phyloP scores from a whole-genome alignment of 2,113 vertebrate genomes.

The Tretioscincus oriximinensis region DNA sequence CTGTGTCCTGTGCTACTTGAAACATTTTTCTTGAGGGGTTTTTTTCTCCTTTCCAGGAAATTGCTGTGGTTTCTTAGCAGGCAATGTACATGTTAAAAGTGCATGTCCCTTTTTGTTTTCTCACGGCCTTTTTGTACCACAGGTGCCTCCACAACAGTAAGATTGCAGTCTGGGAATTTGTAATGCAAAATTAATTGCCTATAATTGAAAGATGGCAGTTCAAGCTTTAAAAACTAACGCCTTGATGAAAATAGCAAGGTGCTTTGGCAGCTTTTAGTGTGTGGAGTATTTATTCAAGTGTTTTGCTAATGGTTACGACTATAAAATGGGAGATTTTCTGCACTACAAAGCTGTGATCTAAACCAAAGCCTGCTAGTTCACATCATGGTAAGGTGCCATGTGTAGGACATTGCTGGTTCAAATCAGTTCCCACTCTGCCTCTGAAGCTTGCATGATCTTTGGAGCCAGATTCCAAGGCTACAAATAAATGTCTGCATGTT shows the following conservation, averaged over 20 bases:
- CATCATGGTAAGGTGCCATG: too few species aligned
- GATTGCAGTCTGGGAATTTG: neutral
- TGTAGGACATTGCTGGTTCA: too few species aligned
- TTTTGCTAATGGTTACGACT: neutral
- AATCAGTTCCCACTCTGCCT: too few species aligned
- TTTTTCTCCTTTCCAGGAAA: conserved; percentile 53
- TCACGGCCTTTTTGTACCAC: neutral
- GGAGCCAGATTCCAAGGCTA: too few species aligned
- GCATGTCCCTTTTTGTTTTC: neutral
- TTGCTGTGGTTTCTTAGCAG: conserved; percentile 55
- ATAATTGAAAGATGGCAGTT: neutral
- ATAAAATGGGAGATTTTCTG: too few species aligned
- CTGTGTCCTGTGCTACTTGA: conserved; percentile 38
- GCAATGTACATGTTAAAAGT: conserved; percentile 23
- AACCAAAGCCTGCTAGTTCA: too few species aligned
- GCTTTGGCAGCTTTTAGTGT: neutral
- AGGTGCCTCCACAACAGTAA: conserved; percentile 3
- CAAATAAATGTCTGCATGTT: too few species aligned
- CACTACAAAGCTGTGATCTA: too few species aligned
- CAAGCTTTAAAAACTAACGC: neutral
- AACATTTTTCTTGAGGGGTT: conserved; percentile 39
- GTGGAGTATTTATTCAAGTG: neutral
- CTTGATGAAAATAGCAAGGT: neutral
- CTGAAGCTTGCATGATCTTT: too few species aligned
- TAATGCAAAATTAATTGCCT: too few species aligned